Evolutionary conservation across 2,113 vertebrate genomes (phyloP).

Genomic region (Gambusia affinis): DNA sequence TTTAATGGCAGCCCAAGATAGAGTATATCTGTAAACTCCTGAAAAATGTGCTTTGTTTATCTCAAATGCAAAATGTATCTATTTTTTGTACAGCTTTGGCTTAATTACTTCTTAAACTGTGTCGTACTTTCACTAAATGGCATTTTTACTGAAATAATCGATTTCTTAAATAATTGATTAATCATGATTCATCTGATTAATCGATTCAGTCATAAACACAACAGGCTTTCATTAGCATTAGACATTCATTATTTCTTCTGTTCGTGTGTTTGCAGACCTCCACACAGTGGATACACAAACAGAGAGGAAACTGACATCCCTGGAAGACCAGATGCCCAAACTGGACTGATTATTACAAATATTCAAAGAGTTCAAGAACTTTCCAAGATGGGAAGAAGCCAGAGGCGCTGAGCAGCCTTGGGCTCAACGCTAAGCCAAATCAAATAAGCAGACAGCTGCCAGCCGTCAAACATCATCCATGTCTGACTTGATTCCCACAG

Average conservation of each 20-base stretch:
- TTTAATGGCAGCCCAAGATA: no score
- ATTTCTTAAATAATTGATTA: no score
- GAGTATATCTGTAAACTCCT: no score
- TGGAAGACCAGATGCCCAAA: slow-evolving; percentile 24
- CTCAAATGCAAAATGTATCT: no score
- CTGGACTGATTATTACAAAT: slow-evolving; percentile 43
- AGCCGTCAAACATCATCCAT: slow-evolving; percentile 28
- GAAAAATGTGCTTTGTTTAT: no score
- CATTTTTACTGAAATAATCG: no score
- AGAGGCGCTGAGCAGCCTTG: slow-evolving; percentile 26
- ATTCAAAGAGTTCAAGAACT: slow-evolving; percentile 30
- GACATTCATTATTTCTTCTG: not conserved
- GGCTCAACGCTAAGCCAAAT: slow-evolving; percentile 58
- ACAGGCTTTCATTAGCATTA: not conserved
- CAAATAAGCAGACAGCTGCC: slow-evolving; percentile 62
- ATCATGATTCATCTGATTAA: no score
- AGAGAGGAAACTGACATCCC: not conserved
- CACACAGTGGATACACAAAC: not conserved
- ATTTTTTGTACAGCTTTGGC: no score
- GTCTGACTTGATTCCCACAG: slow-evolving; percentile 48
- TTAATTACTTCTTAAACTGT: no score
- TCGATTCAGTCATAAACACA: no score
- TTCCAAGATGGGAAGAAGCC: slow-evolving; percentile 31
- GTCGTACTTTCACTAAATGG: no score
- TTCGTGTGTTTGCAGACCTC: not conserved